These are phyloP conservation scores for Ptilodon capucinus DNA, from an alignment of 2,888 invertebrate genomes.

Conservation along the genomic window DNA sequence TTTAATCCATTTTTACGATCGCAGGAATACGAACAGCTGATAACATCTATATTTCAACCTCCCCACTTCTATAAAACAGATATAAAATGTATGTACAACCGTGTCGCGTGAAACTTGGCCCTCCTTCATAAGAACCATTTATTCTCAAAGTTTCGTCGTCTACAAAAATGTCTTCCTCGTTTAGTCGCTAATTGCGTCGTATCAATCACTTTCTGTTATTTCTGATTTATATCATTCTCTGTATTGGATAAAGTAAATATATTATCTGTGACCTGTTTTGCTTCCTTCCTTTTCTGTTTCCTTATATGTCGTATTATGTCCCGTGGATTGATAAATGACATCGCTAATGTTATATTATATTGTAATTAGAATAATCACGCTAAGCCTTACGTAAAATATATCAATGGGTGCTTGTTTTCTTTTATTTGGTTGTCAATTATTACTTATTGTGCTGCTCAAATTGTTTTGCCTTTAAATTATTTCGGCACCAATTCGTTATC, in stretches of 20 bases:
- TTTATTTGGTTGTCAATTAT: background rate
- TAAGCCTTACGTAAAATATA: background rate
- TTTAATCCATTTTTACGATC: background rate
- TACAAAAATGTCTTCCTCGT: background rate
- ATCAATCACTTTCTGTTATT: conserved; percentile 27
- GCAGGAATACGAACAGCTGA: background rate
- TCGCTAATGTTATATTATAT: conserved; percentile 26
- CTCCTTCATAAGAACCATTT: background rate
- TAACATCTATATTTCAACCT: background rate
- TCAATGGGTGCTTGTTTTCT: background rate
- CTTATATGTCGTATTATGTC: conserved; percentile 37
- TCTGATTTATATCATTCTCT: conserved; percentile 31
- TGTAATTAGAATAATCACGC: conserved; percentile 1
- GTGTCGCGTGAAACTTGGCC: background rate
- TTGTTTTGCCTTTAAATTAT: too few relatives aligned
- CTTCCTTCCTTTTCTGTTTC: conserved; percentile 26
- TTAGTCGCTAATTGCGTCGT: conserved; percentile 32
- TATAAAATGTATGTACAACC: background rate
- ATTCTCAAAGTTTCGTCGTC: background rate
- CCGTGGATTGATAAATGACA: conserved; percentile 40
- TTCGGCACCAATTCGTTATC: too few relatives aligned
- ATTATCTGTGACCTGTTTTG: conserved; percentile 38
- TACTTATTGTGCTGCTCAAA: too few relatives aligned
- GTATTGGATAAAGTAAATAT: conserved; percentile 31
- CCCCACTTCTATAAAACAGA: background rate